These are phyloP conservation scores for Trypoxylon attenuatum DNA, from an alignment of 2,888 invertebrate genomes.

Conservation along the genomic window DNA sequence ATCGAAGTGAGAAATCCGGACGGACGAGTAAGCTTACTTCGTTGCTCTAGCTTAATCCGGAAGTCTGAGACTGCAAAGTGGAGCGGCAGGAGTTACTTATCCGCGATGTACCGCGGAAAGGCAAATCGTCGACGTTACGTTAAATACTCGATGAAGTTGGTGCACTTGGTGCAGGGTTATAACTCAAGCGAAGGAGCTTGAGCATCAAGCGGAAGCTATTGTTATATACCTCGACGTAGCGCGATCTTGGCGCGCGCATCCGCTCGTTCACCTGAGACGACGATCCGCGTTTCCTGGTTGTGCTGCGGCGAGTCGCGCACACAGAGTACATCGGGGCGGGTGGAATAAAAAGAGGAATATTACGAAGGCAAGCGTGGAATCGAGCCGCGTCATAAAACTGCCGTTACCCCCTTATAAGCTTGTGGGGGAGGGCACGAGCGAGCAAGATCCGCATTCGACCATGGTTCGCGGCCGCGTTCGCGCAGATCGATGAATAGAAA, in stretches of 20 bases:
- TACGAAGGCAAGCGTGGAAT: conserved; percentile 38
- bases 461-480: too few species aligned
- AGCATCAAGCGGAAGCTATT: conserved; percentile 12
- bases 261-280: not conserved
- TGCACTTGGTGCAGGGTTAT: conserved; percentile 47
- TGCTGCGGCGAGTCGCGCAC: conserved; percentile 9
- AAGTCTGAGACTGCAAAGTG: conserved; percentile 37
- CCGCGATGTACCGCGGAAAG: conserved; percentile 17
- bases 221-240: conserved; percentile 3
- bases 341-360: conserved; percentile 42
- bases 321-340: not conserved
- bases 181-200: conserved; percentile 49
- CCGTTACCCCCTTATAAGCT: conserved; percentile 51
- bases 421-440: conserved; percentile 47
- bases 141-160: conserved; percentile 64
- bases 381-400: conserved; percentile 46
- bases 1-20: not conserved
- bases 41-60: conserved; percentile 15
- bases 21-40: too few species aligned
- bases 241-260: conserved; percentile 1
- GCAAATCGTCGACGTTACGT: conserved; percentile 46
- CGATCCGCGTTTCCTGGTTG: not conserved
- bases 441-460: too few species aligned
- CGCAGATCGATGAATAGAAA: conserved; percentile 60
- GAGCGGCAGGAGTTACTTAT: conserved; percentile 9